Evolutionary conservation across 2,113 vertebrate genomes (phyloP).

Genomic region (Cardinalis cardinalis): DNA sequence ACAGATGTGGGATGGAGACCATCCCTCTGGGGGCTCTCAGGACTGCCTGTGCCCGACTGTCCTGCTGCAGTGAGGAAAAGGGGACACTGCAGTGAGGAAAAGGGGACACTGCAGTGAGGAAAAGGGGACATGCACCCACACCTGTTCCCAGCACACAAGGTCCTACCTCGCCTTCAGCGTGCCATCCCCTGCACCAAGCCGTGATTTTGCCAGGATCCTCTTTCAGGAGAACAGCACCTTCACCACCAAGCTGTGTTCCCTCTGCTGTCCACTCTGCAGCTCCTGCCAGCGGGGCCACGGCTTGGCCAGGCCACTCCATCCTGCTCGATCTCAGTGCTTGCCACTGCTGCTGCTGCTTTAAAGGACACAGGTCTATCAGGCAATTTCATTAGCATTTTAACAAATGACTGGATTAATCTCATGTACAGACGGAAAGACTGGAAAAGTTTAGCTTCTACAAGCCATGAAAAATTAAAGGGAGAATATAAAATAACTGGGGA

Average conservation of each 20-base stretch:
- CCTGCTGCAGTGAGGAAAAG: no score
- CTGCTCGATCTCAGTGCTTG: neutral
- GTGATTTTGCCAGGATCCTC: neutral
- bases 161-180: rapidly evolving
- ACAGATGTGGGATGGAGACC: no score
- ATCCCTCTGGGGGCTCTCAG: rapidly evolving
- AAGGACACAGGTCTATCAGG: neutral
- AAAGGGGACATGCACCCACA: no score
- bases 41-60: rapidly evolving
- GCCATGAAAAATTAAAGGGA: neutral
- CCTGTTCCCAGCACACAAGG: rapidly evolving
- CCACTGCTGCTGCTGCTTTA: neutral
- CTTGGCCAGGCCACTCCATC: neutral
- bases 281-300: rapidly evolving
- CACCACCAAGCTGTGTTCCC: rapidly evolving
- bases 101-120: no score
- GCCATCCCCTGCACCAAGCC: neutral
- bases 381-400: neutral
- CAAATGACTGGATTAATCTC: neutral
- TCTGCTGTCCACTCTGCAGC: rapidly evolving
- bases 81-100: rapidly evolving
- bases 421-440: neutral
- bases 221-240: neutral
- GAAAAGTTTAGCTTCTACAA: neutral
- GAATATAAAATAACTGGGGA: neutral